Evolutionary conservation across 2,113 vertebrate genomes (phyloP).

Genomic region (Archilochus colubris): DNA sequence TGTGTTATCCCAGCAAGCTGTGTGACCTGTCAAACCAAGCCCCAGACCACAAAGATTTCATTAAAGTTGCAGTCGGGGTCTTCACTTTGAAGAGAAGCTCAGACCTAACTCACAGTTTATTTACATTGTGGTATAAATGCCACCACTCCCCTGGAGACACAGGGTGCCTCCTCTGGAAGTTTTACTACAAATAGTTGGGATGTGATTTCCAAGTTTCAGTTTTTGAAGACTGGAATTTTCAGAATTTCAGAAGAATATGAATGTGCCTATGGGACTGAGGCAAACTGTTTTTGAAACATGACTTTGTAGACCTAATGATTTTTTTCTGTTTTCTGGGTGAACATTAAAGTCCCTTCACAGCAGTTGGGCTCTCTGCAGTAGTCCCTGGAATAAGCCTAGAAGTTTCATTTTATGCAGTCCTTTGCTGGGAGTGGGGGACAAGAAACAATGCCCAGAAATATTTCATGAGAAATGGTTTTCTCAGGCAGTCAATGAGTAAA

Average conservation of each 20-base stretch:
- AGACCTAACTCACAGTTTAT: neutral
- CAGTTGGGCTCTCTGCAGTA: neutral
- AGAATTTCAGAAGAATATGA: neutral
- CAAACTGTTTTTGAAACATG: neutral
- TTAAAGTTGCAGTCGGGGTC: neutral
- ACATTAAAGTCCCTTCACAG: neutral
- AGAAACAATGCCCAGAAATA: neutral
- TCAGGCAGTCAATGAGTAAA: neutral
- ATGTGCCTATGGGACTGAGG: neutral
- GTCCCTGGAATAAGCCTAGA: neutral
- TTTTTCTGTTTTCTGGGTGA: conserved; percentile 1
- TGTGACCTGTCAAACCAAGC: neutral
- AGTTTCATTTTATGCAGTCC: neutral
- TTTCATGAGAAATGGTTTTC: neutral
- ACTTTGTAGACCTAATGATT: neutral
- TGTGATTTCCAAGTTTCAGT: neutral
- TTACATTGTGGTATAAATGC: neutral
- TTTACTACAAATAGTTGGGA: neutral
- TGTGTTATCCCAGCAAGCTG: neutral
- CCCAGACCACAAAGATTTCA: neutral
- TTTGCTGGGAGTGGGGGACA: neutral
- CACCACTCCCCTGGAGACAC: neutral
- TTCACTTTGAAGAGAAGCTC: neutral
- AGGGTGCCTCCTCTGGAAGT: neutral
- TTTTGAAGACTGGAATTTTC: neutral